Evolutionary conservation across 1,140 invertebrate genomes (phyloP), one percentile per base, ranked within the genome.

Genomic region (Scaptomyza hsui): DNA sequence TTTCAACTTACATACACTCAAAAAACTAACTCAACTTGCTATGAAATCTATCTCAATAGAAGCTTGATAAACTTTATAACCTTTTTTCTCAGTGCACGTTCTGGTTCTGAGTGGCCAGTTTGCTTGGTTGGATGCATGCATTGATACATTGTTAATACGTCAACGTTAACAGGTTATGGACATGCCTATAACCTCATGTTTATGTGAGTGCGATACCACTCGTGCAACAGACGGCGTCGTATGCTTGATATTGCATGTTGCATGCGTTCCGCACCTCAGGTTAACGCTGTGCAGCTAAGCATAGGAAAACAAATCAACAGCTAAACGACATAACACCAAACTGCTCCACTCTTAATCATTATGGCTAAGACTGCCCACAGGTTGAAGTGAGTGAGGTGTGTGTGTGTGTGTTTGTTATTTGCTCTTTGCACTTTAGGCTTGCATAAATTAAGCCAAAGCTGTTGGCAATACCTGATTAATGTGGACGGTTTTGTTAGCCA

Each of bases 381-480:
- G n/a, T 41, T 13, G 5, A 9, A 35, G 10, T 45, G 12, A 29
- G 9, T 48, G 21, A n/a, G n/a, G n/a, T 57, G 7, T 51, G 18
- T 60, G 26, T 19, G 26, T 55, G 51, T 55, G 3, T 41, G 9
- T 19, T 42, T 42, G 26, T n/a, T 37, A 42, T 21, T 39, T 70
- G 82, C 81, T 81, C 82, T 86, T 81, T 86, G 81, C 82, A 81
- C 81, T 86, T 88, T 85, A 62, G 73, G 74, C 55, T 49, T 59
- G 82, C 81, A 86, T 88, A 78, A 81, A 86, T 86, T 85, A 85
- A 72, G 61, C 63, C 73, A 63, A 69, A 47, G 52, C 39, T 45
- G 53, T 47, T 57, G 69, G 64, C 80, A 79, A 77, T 59, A 60
- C 59, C 73, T 86, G 77, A 88, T 86, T 78, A 88, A 78, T 86